These are phyloP conservation scores for Bicyclus anynana DNA, from an alignment of 1,140 invertebrate species.

Conservation along the genomic window DNA sequence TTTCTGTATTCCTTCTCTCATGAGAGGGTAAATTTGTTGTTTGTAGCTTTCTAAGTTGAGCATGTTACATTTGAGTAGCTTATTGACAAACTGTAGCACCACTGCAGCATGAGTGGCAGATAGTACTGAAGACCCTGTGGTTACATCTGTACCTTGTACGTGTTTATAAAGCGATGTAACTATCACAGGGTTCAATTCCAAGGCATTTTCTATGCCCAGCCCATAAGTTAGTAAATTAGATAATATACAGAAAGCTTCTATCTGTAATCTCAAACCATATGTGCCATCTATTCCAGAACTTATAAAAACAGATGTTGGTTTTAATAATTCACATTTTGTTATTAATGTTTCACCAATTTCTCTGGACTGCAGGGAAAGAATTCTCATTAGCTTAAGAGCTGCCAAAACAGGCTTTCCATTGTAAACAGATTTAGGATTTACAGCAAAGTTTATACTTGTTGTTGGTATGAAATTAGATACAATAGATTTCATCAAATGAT, in stretches of 20 bases:
- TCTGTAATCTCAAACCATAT: slow-evolving; percentile 78
- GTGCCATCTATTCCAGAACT: slow-evolving; percentile 69
- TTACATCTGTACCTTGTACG: slow-evolving; percentile 72
- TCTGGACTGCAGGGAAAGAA: slow-evolving; percentile 69
- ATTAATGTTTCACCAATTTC: slow-evolving; percentile 53
- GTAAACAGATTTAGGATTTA: slow-evolving; percentile 52
- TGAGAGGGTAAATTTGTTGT: slow-evolving; percentile 51
- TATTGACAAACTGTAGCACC: slow-evolving; percentile 60
- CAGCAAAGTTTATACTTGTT: slow-evolving; percentile 51
- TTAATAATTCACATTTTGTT: slow-evolving; percentile 70
- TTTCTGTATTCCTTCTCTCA: slow-evolving; percentile 57
- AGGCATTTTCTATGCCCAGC: slow-evolving; percentile 54
- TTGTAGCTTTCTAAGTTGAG: slow-evolving; percentile 40
- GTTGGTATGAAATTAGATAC: slow-evolving; percentile 79
- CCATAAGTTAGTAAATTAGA: slow-evolving; percentile 67
- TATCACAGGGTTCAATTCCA: slow-evolving; percentile 61
- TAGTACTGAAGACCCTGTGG: slow-evolving; percentile 56
- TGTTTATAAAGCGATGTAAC: slow-evolving; percentile 74
- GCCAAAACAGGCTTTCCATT: slow-evolving; percentile 68
- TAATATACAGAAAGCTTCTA: slow-evolving; percentile 77
- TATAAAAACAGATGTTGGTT: slow-evolving; percentile 70
- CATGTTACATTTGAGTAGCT: slow-evolving; percentile 38
- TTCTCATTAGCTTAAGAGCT: slow-evolving; percentile 75
- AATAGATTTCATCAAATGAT: slow-evolving; percentile 78
- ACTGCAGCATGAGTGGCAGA: slow-evolving; percentile 74